These are phyloP conservation scores for Chionoecetes opilio DNA, from an alignment of 1,140 invertebrate genomes.

Conservation along the genomic window DNA sequence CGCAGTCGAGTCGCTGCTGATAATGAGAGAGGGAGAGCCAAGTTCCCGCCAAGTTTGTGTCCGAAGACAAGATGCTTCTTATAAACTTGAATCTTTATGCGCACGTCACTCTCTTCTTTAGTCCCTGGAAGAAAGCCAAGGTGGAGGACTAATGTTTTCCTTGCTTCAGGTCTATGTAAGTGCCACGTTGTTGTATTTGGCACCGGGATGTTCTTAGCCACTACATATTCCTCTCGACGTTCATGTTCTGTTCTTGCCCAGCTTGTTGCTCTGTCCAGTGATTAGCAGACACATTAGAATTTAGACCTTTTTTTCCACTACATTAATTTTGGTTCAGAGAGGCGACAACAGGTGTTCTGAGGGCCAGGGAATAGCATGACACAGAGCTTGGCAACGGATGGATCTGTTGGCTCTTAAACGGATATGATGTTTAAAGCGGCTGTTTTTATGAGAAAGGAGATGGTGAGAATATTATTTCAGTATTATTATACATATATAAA, in stretches of 20 bases:
- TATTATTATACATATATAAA: too few relatives aligned
- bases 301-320: not conserved
- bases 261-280: not conserved
- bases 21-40: constrained; percentile 50
- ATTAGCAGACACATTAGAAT: not conserved
- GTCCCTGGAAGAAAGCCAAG: constrained; percentile 45
- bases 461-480: too few relatives aligned
- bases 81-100: constrained; percentile 73
- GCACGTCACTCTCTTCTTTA: constrained; percentile 69
- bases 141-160: not conserved
- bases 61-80: constrained; percentile 6
- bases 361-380: not conserved
- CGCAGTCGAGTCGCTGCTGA: constrained; percentile 42
- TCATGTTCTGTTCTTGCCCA: not conserved
- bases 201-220: not conserved
- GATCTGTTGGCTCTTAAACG: not conserved
- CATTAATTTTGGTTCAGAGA: not conserved
- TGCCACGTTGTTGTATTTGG: not conserved
- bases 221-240: not conserved
- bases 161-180: not conserved
- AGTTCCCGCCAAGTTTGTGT: constrained; percentile 16
- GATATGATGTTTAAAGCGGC: not conserved
- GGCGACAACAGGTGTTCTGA: not conserved
- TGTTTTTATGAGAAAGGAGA: not conserved
- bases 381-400: not conserved